Evolutionary conservation across 2,113 vertebrate species (phyloP).

Genomic region (Pelmatolapia mariae): DNA sequence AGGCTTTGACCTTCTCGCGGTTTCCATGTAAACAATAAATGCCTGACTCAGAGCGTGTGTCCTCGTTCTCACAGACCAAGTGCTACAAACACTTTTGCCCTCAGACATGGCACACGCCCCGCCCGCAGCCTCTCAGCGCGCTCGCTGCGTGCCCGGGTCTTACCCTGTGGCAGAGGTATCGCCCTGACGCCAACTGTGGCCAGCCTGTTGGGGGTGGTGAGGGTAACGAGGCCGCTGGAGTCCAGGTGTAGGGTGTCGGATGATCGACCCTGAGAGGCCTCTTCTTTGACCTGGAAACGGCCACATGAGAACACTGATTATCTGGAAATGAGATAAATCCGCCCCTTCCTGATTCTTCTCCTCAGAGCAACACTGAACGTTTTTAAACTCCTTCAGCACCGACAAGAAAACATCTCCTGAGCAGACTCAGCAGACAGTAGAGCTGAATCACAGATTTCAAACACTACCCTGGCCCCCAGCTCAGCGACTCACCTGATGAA

Average conservation of each 20-base stretch:
- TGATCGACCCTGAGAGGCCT: conserved; percentile 66
- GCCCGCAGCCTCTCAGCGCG: background rate
- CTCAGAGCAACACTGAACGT: background rate
- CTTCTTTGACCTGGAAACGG: conserved; percentile 75
- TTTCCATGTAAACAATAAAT: background rate
- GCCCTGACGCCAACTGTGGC: conserved; percentile 83
- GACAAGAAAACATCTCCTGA: background rate
- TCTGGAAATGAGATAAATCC: background rate
- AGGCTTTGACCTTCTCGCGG: background rate
- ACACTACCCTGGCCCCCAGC: background rate
- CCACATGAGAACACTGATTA: background rate
- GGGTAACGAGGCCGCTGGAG: conserved; percentile 80
- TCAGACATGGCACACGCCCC: background rate
- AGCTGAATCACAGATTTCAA: background rate
- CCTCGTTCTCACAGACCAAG: background rate
- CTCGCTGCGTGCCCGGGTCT: background rate
- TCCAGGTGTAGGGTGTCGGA: conserved; percentile 84
- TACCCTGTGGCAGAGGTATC: conserved; percentile 81
- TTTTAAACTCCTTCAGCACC: fast-evolving
- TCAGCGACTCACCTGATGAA: conserved; percentile 74
- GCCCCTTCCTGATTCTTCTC: fast-evolving
- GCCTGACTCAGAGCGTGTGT: background rate
- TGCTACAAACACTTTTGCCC: background rate
- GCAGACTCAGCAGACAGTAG: background rate
- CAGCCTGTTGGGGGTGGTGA: conserved; percentile 86